Conservation (phyloP, 2,888 invertebrate genomes). For the Metellina segmentata region DNA sequence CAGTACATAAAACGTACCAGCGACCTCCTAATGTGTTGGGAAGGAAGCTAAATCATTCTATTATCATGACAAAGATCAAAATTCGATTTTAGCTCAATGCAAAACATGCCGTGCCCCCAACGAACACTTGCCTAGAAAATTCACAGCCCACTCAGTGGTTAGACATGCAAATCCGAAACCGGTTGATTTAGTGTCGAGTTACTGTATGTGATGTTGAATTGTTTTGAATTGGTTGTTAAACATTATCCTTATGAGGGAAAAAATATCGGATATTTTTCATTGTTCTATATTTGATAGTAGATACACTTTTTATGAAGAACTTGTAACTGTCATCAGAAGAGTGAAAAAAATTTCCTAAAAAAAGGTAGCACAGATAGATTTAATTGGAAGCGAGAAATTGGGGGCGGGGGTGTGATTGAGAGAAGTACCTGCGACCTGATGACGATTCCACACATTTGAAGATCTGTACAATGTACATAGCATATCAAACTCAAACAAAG, state of each 20-base stretch:
- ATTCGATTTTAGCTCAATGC: too few species aligned
- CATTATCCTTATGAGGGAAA: conserved; percentile 66
- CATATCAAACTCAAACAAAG: conserved; percentile 75
- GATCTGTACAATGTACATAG: conserved; percentile 77
- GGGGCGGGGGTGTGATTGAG: conserved; percentile 34
- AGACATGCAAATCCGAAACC: not conserved
- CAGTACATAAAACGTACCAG: too few species aligned
- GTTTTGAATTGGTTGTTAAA: conserved; percentile 74
- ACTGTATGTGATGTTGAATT: conserved; percentile 73
- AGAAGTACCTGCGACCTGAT: conserved; percentile 71
- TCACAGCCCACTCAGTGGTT: too few species aligned
- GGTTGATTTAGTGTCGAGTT: conserved; percentile 65
- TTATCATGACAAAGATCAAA: too few species aligned
- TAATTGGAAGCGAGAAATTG: conserved; percentile 46
- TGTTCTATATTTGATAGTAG: conserved; percentile 77
- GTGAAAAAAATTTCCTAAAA: conserved; percentile 18
- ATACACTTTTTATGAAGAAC: conserved; percentile 75
- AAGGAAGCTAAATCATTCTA: too few species aligned
- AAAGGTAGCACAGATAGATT: conserved; percentile 52
- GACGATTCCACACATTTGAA: conserved; percentile 72
- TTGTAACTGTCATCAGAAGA: conserved; percentile 72
- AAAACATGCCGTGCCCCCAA: too few species aligned
- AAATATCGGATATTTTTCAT: conserved; percentile 76
- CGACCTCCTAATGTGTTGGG: too few species aligned
- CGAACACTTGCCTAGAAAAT: too few species aligned